Base-by-base conservation (phyloP, 2,888 invertebrate species). In the Ophonus ardosiacus region DNA sequence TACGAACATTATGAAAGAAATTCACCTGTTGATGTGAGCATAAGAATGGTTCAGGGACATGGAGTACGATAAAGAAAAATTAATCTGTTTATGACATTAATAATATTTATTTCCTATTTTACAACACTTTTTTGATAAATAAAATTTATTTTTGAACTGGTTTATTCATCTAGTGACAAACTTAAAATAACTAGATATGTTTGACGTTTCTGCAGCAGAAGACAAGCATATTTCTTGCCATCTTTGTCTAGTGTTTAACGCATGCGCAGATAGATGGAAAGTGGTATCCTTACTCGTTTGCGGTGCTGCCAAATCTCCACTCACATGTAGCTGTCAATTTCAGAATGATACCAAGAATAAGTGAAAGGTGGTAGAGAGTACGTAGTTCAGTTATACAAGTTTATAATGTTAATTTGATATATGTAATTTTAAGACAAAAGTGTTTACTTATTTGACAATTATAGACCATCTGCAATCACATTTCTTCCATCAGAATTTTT, bases 21-120 rank as follows among this genome's bases (percentile, higher is more conserved):
- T 88, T 91, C 91, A 0, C 90, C 91, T 40, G 90, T 90, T 10
- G 91, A 90, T 88, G 90, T 90, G 71, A 90, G 89, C 87, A 90
- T 90, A 79, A 88, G 89, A 81, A 88, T 90, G 86, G 89, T 88
- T 5, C 89, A 89, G 61, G 89, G 89, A 13, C 89, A 89, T 86
- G 89, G 89, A 74, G 90, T 88, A 13, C 87, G 88, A 86, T 89
- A 87, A 51, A 51, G 40, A 40, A 40, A 40, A 40, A 40, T 40
- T 51, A 51, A 51, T 51, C 8, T 51, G 43, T 51, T 10, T 51
- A 40, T 65, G 56, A 65, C 18, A 51, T 24, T 80, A 0, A 24
- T 38, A 24, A 5, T 59, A 57, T 57, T 15, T 7, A 74, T 10
- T 78, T 17, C 10, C 43, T 56, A 78, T 57, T 17, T 15, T 57